Conservation (phyloP, 2,888 invertebrate genomes). For the Biston betularia region DNA sequence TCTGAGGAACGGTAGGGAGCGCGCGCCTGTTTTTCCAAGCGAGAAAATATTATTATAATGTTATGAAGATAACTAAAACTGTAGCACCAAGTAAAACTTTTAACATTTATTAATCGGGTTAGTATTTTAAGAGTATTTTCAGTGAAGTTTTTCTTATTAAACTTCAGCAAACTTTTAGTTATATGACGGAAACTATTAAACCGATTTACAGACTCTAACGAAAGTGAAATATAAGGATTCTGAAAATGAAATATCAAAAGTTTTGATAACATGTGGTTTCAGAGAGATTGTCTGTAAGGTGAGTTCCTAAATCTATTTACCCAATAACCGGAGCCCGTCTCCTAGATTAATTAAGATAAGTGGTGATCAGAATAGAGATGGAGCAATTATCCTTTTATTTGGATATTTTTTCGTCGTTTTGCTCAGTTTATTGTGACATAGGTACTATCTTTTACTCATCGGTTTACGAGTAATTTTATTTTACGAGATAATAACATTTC, state of each 20-base stretch:
- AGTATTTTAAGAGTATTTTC: constrained; percentile 1
- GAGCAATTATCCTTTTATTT: constrained; percentile 22
- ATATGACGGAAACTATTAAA: constrained; percentile 9
- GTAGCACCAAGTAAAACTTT: constrained; percentile 2
- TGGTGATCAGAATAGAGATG: constrained; percentile 33
- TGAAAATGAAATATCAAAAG: constrained; percentile 11
- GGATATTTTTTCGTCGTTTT: constrained; percentile 18
- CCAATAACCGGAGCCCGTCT: constrained; percentile 2
- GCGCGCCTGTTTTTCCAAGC: constrained; percentile 54
- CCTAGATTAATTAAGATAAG: constrained; percentile 31
- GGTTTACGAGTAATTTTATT: constrained; percentile 15
- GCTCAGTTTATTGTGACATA: constrained; percentile 17
- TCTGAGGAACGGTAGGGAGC: constrained; percentile 60
- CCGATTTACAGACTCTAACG: constrained; percentile 24
- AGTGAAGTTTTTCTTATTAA: constrained; percentile 12
- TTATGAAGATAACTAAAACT: constrained; percentile 20
- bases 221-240: constrained; percentile 21
- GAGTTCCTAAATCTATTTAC: constrained; percentile 30
- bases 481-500: constrained; percentile 25
- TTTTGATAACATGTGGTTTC: constrained; percentile 19
- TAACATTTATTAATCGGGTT: not conserved
- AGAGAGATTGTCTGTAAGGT: constrained; percentile 25
- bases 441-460: constrained; percentile 1
- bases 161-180: constrained; percentile 15
- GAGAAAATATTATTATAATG: constrained; percentile 15